Evolutionary conservation across 2,113 vertebrate genomes (phyloP).

Genomic region (Thryonomys swinderianus): DNA sequence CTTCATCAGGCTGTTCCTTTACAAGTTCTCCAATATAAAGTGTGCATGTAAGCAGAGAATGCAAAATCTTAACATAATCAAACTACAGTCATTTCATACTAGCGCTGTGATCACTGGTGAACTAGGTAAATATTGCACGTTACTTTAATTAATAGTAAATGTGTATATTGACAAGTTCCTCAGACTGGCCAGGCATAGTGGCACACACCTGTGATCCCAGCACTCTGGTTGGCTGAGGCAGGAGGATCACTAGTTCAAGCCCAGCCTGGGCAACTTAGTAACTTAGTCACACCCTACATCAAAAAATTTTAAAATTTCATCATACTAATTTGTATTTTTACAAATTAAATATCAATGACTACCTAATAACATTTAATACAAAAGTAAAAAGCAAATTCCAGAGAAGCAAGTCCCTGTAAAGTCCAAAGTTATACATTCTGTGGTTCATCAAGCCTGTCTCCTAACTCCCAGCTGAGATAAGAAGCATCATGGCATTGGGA

Average conservation of each 20-base stretch:
- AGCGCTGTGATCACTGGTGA: constrained; percentile 46
- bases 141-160: constrained; percentile 49
- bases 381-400: constrained; percentile 49
- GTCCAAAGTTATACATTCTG: constrained; percentile 40
- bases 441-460: neutral
- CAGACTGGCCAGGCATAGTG: neutral
- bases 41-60: constrained; percentile 49
- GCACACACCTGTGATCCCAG: neutral
- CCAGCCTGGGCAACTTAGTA: neutral
- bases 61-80: constrained; percentile 58
- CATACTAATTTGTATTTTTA: constrained; percentile 44
- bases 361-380: constrained; percentile 5
- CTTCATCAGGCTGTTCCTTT: constrained; percentile 45
- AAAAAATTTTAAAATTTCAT: neutral
- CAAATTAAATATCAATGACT: constrained; percentile 58
- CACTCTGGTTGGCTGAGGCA: neutral
- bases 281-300: neutral
- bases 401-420: constrained; percentile 42
- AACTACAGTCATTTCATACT: constrained; percentile 48
- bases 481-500: neutral
- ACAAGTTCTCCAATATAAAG: constrained; percentile 49
- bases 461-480: neutral
- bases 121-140: constrained; percentile 49
- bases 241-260: neutral
- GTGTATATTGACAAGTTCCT: neutral